Evolutionary conservation across 2,797 vertebrate species (phyloP).

Genomic region (Hipposideros larvatus): DNA sequence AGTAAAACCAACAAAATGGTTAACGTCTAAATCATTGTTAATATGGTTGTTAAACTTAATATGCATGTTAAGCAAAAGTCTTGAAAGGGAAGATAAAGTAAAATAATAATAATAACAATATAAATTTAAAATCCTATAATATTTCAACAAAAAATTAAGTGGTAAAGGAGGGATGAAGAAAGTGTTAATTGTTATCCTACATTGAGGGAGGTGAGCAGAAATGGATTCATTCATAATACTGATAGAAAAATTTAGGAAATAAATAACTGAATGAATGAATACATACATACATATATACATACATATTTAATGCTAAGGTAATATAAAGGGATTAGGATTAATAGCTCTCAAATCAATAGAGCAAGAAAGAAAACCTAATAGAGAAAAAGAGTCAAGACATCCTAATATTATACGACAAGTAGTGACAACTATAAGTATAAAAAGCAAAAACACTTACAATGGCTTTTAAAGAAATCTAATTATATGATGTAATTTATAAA

Average conservation of each 20-base stretch:
- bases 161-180: neutral
- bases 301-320: neutral
- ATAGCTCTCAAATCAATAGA: slow-evolving; percentile 43
- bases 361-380: neutral
- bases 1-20: neutral
- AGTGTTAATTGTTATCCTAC: slow-evolving; percentile 10
- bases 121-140: neutral
- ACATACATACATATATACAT: neutral
- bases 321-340: neutral
- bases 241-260: slow-evolving; percentile 8
- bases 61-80: neutral
- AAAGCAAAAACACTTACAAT: neutral
- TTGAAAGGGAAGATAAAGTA: neutral
- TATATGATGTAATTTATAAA: neutral
- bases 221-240: neutral
- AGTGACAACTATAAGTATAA: slow-evolving; percentile 1
- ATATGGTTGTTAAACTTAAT: neutral
- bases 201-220: neutral
- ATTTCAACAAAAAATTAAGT: slow-evolving; percentile 25
- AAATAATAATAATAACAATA: neutral
- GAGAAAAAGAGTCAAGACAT: slow-evolving; percentile 3
- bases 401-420: neutral
- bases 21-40: neutral
- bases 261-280: neutral
- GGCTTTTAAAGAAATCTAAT: neutral